These are phyloP conservation scores for Aradophagus sp. DNA, from an alignment of 1,140 invertebrate genomes.

Conservation along the genomic window DNA sequence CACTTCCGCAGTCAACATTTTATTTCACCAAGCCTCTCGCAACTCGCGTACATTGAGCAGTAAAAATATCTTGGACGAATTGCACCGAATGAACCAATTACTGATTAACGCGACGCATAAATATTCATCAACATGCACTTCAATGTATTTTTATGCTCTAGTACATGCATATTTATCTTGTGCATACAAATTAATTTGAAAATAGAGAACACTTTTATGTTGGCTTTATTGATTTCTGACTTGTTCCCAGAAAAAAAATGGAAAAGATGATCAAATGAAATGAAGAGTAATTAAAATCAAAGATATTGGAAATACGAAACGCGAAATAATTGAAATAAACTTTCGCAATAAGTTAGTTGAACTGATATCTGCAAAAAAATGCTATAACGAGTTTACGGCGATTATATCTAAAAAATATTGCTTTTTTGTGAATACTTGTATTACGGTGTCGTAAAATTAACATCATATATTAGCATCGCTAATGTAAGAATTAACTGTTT, in stretches of 20 bases:
- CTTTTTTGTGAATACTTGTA: constrained; percentile 10
- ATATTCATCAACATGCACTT: constrained; percentile 28
- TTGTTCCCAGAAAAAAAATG: too few relatives aligned
- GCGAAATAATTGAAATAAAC: too few relatives aligned
- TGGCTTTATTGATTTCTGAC: too few relatives aligned
- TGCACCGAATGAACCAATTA: constrained; percentile 21
- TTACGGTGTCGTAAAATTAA: constrained; percentile 29
- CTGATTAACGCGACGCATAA: constrained; percentile 31
- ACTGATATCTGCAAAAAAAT: too few relatives aligned
- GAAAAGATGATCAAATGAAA: too few relatives aligned
- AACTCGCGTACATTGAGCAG: background rate
- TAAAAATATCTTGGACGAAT: constrained; percentile 20
- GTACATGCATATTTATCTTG: background rate
- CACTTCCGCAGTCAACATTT: constrained; percentile 17
- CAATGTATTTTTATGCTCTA: constrained; percentile 10
- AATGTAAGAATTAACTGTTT: constrained; percentile 44
- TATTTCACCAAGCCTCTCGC: constrained; percentile 4
- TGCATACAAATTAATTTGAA: constrained; percentile 16
- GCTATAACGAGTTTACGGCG: too few relatives aligned
- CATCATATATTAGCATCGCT: constrained; percentile 30
- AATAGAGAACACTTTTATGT: too few relatives aligned
- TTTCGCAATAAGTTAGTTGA: too few relatives aligned
- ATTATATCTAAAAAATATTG: constrained; percentile 10
- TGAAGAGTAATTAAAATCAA: too few relatives aligned
- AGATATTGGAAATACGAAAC: too few relatives aligned